Percentiles rank a stretch among this genome's conserved stretches.
phyloP scores from a whole-genome alignment of 2,888 invertebrate genomes.

The Capitulum mitella region DNA sequence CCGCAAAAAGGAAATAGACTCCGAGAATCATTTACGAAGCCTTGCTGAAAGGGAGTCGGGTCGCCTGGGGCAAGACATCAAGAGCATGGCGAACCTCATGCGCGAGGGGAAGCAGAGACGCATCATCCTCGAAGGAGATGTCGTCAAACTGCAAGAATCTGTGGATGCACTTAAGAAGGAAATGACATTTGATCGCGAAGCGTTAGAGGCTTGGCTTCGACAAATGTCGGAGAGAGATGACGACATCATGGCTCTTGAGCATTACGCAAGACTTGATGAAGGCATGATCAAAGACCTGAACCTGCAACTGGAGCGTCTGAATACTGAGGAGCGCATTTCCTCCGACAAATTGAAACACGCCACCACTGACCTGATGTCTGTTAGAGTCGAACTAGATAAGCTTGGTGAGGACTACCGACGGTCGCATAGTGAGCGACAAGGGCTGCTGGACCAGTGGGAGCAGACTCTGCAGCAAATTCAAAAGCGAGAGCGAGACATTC shows the following conservation, averaged over 20 bases:
- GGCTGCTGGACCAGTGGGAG: conserved; percentile 1
- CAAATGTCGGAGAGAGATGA: conserved; percentile 14
- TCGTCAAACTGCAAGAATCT: background rate
- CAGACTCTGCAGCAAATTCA: conserved; percentile 13
- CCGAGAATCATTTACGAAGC: background rate
- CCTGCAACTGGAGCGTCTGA: background rate
- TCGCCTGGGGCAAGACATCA: background rate
- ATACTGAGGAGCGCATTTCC: background rate
- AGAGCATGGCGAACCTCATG: background rate
- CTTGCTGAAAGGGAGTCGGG: conserved; percentile 1
- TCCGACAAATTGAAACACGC: background rate
- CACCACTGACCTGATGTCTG: conserved; percentile 1
- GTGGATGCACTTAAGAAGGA: background rate
- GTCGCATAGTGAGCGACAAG: background rate
- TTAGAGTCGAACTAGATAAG: background rate
- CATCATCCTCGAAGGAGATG: background rate
- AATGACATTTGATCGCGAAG: background rate
- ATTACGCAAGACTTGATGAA: background rate
- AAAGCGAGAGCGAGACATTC: background rate
- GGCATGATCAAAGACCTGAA: conserved; percentile 8
- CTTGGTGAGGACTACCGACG: background rate
- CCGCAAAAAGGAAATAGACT: background rate
- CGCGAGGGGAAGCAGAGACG: background rate
- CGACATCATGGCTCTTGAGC: conserved; percentile 1
- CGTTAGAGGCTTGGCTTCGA: background rate